Evolutionary conservation across 2,797 vertebrate genomes (phyloP).

Genomic region (Peromyscus melanophrys): DNA sequence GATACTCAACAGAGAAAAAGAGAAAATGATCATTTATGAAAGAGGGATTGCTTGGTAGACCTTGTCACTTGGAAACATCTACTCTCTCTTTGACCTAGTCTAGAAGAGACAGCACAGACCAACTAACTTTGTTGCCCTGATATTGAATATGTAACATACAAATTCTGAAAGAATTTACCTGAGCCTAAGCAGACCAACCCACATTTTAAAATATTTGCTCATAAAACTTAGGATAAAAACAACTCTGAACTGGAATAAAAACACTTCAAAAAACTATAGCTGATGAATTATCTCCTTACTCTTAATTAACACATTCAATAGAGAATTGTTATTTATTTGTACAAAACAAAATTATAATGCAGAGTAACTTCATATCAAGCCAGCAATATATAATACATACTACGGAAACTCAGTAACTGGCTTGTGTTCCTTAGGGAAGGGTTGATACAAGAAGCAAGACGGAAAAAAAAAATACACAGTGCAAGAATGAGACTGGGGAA

Average conservation of each 20-base stretch:
- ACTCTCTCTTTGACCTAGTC: not conserved
- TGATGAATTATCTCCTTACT: not conserved
- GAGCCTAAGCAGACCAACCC: no score
- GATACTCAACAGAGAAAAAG: not conserved
- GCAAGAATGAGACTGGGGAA: not conserved
- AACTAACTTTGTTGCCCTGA: not conserved
- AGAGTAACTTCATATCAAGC: not conserved
- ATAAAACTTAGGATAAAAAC: not conserved
- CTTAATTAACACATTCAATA: conserved; percentile 31
- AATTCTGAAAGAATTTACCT: not conserved
- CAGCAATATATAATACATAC: not conserved
- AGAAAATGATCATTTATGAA: not conserved
- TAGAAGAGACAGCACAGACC: not conserved
- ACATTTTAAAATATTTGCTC: not conserved
- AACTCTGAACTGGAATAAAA: conserved; percentile 39
- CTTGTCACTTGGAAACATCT: not conserved
- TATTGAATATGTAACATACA: conserved; percentile 17
- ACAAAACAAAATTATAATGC: conserved; percentile 10
- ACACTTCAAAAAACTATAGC: not conserved
- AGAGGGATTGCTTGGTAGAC: not conserved
- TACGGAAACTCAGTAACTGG: not conserved
- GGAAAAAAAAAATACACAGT: not conserved
- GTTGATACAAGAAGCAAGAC: not conserved
- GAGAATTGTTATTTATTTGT: not conserved
- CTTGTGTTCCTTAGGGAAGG: not conserved